Base-by-base conservation (phyloP, 2,113 vertebrate species). In the Narcine bancroftii region DNA sequence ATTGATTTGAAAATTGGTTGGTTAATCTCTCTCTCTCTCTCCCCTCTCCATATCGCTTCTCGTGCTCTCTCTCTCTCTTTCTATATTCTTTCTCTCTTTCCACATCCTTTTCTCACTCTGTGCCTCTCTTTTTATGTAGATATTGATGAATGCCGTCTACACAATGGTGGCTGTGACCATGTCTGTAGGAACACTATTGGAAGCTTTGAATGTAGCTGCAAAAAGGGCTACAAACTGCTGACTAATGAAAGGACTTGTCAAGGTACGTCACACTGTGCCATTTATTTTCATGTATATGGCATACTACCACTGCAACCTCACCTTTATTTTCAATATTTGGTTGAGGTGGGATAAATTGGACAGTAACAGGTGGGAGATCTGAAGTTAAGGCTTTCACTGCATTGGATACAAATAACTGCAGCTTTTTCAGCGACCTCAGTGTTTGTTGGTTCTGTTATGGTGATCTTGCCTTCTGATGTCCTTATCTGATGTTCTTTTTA, bases 161-260 rank as follows among this genome's bases (percentile, higher is more conserved):
- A 97, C 96, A 99, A 99, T 0, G 99, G 98, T 0, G 98, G 98
- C 92, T 99, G 99, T 29, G 99, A 99, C 94, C 99, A 99, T 92
- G 97, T 99, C 94, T 99, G 99, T 95, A 96, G 98, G 93, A 99
- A 99, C 96, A 99, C 98, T 0, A 98, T 99, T 94, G 98, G 98
- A 94, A 99, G 98, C 95, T 99, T 99, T 0, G 98, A 99, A 93
- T 99, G 98, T 97, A 98, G 98, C 96, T 99, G 98, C 96, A 98
- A 97, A 95, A 99, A 99, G 93, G 98, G 98, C 94, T 99, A 99
- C 95, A 99, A 99, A 17, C 89, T 91, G 92, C 96, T 99, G 94
- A 99, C 99, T 95, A 99, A 99, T 3, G 98, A 99, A 94, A 96
- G 98, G 93, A 99, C 96, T 69, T 99, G 98, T 94, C 98, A 99